Conservation (phyloP, 1,140 invertebrate genomes). For the Elymnias hypermnestra region DNA sequence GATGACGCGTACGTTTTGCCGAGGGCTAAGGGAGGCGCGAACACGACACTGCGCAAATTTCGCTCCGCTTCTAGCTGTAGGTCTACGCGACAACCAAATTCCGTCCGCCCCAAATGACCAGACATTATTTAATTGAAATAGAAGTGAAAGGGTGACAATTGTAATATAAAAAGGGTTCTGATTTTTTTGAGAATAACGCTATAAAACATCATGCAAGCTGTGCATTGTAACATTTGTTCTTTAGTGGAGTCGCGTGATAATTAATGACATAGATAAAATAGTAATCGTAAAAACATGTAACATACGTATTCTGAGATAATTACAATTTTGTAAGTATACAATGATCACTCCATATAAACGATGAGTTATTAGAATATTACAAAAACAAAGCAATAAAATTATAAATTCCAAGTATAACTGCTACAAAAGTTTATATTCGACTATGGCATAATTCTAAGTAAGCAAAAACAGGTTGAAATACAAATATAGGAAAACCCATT, state of each 20-base stretch:
- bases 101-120: constrained; percentile 67
- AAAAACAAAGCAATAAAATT: too few relatives aligned
- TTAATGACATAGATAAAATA: constrained; percentile 24
- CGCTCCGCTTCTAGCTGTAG: constrained; percentile 1
- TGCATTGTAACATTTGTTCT: constrained; percentile 68
- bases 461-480: constrained; percentile 39
- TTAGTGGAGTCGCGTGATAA: constrained; percentile 38
- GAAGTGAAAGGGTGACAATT: constrained; percentile 74
- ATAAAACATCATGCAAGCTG: constrained; percentile 71
- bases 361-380: too few relatives aligned
- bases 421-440: too few relatives aligned
- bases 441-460: neutral
- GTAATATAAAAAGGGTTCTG: constrained; percentile 70
- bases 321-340: too few relatives aligned
- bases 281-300: too few relatives aligned
- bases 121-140: constrained; percentile 76
- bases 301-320: too few relatives aligned
- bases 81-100: constrained; percentile 13
- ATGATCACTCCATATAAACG: too few relatives aligned
- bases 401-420: too few relatives aligned
- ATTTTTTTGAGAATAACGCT: constrained; percentile 52
- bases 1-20: constrained; percentile 64
- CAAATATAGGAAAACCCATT: constrained; percentile 34
- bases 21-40: constrained; percentile 56
- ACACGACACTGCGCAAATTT: constrained; percentile 36